Evolutionary conservation across 2,113 vertebrate genomes (phyloP), one percentile per base, ranked within the genome.

Genomic region (Petrocephalus zakoni): DNA sequence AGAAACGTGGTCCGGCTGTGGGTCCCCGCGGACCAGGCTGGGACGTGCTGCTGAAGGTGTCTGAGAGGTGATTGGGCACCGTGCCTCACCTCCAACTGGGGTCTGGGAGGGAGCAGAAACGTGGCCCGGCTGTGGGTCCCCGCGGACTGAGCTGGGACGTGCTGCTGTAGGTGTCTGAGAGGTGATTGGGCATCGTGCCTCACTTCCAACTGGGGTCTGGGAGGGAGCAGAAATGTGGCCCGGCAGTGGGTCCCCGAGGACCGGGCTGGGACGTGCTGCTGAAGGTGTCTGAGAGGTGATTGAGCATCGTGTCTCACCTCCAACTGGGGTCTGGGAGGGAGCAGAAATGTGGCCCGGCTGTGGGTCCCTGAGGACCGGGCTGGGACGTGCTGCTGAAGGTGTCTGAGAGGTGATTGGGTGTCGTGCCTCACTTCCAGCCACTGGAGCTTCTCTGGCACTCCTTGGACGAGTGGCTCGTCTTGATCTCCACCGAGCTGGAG

Each of bases 361-460:
- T 29, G 4, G 10, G 25, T 68, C 10, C 25, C 61, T n/a, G 10
- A 68, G 61, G 4, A 68, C 61, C 10, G n/a, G 25, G n/a, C 4
- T 68, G 1, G 61, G 61, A 29, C 29, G 4, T 9, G 1, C 25
- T 13, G 3, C 72, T 75, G n/a, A 37, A 75, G 72, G 34, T 13
- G 6, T 42, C 37, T 25, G 25, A 29, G 15, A 53, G 42, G 87
- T 29, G 52, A 53, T 22, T 29, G 8, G 29, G n/a, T 19, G 53
- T 3, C 5, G 21, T 42, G 56, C 42, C 49, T 93, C 17, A 86
- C 89, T 55, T 93, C 90, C 90, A 99, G 98, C 98, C 98, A 0
- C 88, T 99, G 92, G 98, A 99, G 94, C 94, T 99, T 90, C 96
- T 99, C 85, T 99, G 98, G 98, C 98, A 99, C 93, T 99, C 98